Conservation (phyloP, 2,888 invertebrate genomes). For the Temnothorax unifasciatus region DNA sequence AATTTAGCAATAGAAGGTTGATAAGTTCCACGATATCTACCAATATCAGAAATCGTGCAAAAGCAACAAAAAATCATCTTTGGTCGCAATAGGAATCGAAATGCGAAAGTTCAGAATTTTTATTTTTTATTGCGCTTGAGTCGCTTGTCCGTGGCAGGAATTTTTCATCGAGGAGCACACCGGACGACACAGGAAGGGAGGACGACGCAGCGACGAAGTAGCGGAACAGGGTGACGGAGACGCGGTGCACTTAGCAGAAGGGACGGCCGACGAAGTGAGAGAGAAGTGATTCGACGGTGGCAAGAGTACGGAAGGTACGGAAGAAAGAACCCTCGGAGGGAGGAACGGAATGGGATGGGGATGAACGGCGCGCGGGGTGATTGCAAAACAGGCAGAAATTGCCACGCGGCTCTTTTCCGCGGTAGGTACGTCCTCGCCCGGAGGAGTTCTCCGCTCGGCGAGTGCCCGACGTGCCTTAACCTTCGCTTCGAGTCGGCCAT, state of each 20-base stretch:
- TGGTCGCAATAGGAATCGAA: conserved; percentile 13
- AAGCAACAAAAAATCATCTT: conserved; percentile 25
- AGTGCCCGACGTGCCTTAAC: conserved; percentile 45
- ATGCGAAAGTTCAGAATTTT: conserved; percentile 63
- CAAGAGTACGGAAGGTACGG: conserved; percentile 61
- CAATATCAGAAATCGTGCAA: conserved; percentile 26
- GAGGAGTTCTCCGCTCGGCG: neutral
- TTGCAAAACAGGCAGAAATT: conserved; percentile 72
- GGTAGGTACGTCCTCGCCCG: conserved; percentile 72
- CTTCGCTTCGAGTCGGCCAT: conserved; percentile 59
- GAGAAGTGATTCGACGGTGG: conserved; percentile 61
- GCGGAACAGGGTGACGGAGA: conserved; percentile 69
- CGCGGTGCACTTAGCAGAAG: conserved; percentile 79
- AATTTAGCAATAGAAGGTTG: neutral
- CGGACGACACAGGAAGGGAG: conserved; percentile 49
- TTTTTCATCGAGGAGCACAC: conserved; percentile 71
- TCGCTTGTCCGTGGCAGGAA: conserved; percentile 70
- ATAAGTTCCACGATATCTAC: neutral
- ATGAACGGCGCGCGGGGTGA: conserved; percentile 39
- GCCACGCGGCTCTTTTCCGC: conserved; percentile 75
- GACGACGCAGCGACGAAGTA: conserved; percentile 66
- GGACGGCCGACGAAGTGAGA: conserved; percentile 65
- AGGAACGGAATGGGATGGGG: conserved; percentile 51
- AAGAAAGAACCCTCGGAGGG: conserved; percentile 60
- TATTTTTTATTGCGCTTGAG: conserved; percentile 67